Evolutionary conservation across 2,797 vertebrate genomes (phyloP), one percentile per base, ranked within the genome.

Genomic region (Clarias pachynema): DNA sequence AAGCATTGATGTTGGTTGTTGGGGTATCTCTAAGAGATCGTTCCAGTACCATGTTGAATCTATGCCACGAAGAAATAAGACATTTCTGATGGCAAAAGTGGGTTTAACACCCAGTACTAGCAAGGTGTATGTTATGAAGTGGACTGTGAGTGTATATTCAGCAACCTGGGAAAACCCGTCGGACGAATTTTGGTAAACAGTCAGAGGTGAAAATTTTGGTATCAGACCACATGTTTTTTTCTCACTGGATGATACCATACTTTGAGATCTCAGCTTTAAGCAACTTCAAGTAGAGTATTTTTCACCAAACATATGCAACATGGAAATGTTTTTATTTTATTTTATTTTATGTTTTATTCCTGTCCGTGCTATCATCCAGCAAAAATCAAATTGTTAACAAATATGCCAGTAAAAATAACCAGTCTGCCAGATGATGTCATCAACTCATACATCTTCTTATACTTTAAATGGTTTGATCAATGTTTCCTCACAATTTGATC

Each of bases 241-340:
- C 62, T 6, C n/a, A 0, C n/a, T 24, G 10, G 2, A 65, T 10
- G 4, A 24, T 24, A 40, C 22, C 3, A 24, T 40, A 70, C 9
- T 37, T 22, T 9, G 34, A 37, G 16, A 68, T 31, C 26, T 68
- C 65, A 40, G 22, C 24, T 12, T 44, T 72, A n/a, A 22, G 5
- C 49, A 53, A 73, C 22, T 72, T 0, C 44, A 15, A 44, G 44
- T 44, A 40, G 22, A 1, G 66, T 18, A 37, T 70, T 22, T 40
- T 40, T 37, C 20, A 40, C 7, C 2, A 37, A 69, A 22, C 69
- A n/a, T 56, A 26, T 37, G 9, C 29, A 40, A 9, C 26, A 14
- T 72, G 70, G 69, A 18, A 57, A 69, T 82, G 22, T 62, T n/a
- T n/a, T n/a, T n/a, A n/a, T 16, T 74, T 37, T 49, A 73, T 37